Base-by-base conservation (phyloP, 2,113 vertebrate genomes). In the Chauna torquata region DNA sequence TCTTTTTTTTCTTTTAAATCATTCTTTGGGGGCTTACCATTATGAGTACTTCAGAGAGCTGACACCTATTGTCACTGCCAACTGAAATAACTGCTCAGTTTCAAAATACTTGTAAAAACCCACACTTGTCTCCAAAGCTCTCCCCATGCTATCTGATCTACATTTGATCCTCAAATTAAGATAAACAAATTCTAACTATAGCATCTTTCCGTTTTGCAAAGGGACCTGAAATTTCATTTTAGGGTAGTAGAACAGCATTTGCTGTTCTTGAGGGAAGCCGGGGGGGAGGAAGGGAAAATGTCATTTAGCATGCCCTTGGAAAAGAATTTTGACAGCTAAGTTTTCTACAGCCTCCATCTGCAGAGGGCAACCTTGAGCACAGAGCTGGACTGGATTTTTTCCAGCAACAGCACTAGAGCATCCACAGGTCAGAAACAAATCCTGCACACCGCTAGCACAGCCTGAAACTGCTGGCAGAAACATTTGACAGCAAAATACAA, bases 31-130 rank as follows among this genome's bases (percentile, higher is more conserved):
- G 59, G n/a, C 55, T 95, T 94, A 91, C 54, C 24, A 28, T 54
- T 8, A 0, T 64, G 83, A 94, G 76, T 78, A 81, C 86, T 96
- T 93, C 81, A 86, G 64, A 86, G 80, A 96, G 94, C 80, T 92
- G 86, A 94, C 71, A 95, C 36, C 77, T 59, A 80, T 4, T 45
- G n/a, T 45, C 83, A 50, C 55, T 88, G 94, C 92, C 95, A 97
- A 97, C 27, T 77, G 93, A 96, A 96, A 96, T 42, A 97, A 81
- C 47, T 13, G 30, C 19, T 82, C 62, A 12, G 24, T 79, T 94
- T 91, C 38, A 68, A 85, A 94, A 87, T 62, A 90, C 85, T 82
- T 62, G 45, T 42, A 88, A 96, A 92, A 88, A 27, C 40, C 71
- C 44, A 74, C 42, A 92, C 44, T n/a, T 3, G 0, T 49, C 59